These are phyloP conservation scores for Rhinopomastus cyanomelas DNA, from an alignment of 2,113 vertebrate species.

Conservation along the genomic window DNA sequence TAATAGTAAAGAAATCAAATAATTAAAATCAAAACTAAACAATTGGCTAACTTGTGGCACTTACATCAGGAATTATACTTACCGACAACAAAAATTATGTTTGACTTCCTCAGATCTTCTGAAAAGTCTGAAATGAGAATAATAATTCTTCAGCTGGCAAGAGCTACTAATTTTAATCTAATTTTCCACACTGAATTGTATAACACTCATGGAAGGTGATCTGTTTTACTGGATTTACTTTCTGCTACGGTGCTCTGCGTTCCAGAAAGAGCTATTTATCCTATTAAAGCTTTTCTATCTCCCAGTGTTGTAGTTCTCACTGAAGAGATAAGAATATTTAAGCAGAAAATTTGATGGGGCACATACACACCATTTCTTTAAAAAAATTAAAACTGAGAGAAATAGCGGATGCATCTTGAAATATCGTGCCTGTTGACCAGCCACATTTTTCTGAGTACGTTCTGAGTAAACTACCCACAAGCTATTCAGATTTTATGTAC, in stretches of 20 bases:
- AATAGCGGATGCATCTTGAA: neutral
- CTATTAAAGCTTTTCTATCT: neutral
- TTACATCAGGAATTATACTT: constrained; percentile 63
- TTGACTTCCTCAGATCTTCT: constrained; percentile 85
- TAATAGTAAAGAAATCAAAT: neutral
- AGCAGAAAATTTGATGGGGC: neutral
- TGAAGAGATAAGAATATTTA: neutral
- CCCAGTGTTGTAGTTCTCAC: neutral
- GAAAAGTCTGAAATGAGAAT: constrained; percentile 73
- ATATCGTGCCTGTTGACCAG: neutral
- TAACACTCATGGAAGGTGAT: neutral
- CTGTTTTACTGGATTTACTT: neutral
- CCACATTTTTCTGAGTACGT: neutral
- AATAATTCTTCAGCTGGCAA: constrained; percentile 24
- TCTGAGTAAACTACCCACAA: neutral
- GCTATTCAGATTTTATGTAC: neutral
- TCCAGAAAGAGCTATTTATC: neutral
- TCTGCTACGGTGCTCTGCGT: neutral
- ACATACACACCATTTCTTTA: neutral
- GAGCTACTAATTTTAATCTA: neutral
- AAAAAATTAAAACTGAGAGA: neutral
- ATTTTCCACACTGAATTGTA: neutral
- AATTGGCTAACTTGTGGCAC: neutral
- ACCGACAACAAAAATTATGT: constrained; percentile 94
- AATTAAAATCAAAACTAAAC: neutral